Percentiles rank a stretch among this genome's conserved stretches.
These are phyloP conservation scores for Sicus ferrugineus DNA, from an alignment of 2,888 invertebrate species.

Conservation along the genomic window DNA sequence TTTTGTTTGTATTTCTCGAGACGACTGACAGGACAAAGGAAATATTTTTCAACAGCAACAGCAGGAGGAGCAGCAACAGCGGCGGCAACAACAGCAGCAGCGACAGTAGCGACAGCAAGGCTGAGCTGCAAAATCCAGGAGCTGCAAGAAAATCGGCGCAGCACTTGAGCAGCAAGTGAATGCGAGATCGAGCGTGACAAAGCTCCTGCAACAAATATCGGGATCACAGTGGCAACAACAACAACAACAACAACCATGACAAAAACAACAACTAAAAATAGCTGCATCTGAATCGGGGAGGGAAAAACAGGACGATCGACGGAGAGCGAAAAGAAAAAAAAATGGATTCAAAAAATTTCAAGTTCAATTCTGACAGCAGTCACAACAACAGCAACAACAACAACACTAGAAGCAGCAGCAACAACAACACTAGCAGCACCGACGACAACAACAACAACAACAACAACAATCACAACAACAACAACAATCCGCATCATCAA, in stretches of 20 bases:
- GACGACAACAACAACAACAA: background rate
- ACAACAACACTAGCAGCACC: too few species aligned
- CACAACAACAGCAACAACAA: background rate
- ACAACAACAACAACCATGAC: conserved; percentile 1
- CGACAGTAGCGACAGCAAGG: background rate
- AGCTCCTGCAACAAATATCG: too few species aligned
- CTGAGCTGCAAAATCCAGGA: too few species aligned
- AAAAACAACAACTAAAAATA: conserved; percentile 20
- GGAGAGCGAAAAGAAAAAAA: background rate
- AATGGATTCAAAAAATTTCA: conserved; percentile 12
- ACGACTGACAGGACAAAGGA: conserved; percentile 62
- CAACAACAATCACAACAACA: background rate
- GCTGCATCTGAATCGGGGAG: background rate
- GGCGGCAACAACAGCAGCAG: background rate
- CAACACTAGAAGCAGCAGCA: background rate
- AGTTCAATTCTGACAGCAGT: conserved; percentile 12
- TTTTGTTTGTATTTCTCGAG: conserved; percentile 26
- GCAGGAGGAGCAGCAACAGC: background rate
- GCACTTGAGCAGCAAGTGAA: background rate
- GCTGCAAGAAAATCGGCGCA: too few species aligned
- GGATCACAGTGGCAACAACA: conserved; percentile 6
- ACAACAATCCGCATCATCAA: background rate
- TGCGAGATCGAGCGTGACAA: background rate
- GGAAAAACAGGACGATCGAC: background rate
- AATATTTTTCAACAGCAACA: conserved; percentile 52